A percentile compares a stretch with the other conserved stretches of the same genome.
phyloP scores from a whole-genome alignment of 2,113 vertebrate genomes.

The Xiphophorus maculatus region DNA sequence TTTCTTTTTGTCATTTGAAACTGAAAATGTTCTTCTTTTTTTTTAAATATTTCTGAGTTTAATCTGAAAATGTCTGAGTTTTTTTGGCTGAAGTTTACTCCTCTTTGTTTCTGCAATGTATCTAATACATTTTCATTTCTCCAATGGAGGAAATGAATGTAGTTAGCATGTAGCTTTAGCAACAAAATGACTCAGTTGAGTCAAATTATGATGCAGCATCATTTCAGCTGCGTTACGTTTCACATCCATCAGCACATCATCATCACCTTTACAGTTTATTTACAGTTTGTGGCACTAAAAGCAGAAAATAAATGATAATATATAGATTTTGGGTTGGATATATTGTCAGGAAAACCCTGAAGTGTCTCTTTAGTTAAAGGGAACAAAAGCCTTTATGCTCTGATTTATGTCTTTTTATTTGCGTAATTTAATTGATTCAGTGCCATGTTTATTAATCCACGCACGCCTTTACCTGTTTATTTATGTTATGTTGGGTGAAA shows the following conservation, averaged over 20 bases:
- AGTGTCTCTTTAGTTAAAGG: background rate
- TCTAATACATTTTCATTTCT: conserved; percentile 5
- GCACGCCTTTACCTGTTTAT: background rate
- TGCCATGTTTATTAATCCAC: background rate
- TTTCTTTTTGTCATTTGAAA: too few species aligned
- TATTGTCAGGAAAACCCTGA: too few species aligned
- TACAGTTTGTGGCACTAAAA: background rate
- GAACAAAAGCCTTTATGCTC: background rate
- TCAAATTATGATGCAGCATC: conserved; percentile 59
- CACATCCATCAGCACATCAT: conserved; percentile 46
- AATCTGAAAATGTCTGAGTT: background rate
- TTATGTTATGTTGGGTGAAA: background rate
- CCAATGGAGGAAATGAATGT: conserved; percentile 34
- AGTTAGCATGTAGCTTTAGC: conserved; percentile 41
- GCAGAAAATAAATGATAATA: background rate
- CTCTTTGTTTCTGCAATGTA: too few species aligned
- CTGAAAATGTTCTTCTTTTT: too few species aligned
- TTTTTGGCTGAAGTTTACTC: too few species aligned
- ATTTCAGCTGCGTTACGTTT: conserved; percentile 58
- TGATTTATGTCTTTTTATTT: background rate
- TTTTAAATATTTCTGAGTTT: background rate
- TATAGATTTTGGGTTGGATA: background rate
- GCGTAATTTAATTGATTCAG: background rate
- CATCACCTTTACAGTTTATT: conserved; percentile 25
- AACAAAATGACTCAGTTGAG: conserved; percentile 53